Base-by-base conservation (phyloP, 2,113 vertebrate species). In the Corvus cornix region DNA sequence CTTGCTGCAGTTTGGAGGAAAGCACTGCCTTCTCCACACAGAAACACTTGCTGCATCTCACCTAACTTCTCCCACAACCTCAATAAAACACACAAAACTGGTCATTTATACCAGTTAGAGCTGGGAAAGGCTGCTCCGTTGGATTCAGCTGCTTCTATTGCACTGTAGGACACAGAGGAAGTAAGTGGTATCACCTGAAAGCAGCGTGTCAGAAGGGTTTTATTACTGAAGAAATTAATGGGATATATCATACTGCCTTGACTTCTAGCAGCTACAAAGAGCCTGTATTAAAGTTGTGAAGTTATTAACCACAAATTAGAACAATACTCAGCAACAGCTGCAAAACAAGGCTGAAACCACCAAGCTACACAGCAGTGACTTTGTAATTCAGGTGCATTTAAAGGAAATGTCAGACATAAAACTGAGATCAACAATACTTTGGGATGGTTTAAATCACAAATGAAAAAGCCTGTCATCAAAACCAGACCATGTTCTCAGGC, bases 111-210 rank as follows among this genome's bases (percentile, higher is more conserved):
- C 2, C 51, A 60, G 37, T 9, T 5, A 59, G 44, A 64, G 9
- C 41, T 2, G 69, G 64, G 2, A 0, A 21, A 41, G 76, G 55
- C 30, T 77, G 51, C 51, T 74, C 46, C 0, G 0, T 1, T 53
- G 48, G 33, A 91, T 69, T 68, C 87, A 73, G 44, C 30, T 66
- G 37, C 43, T 70, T 49, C 60, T 35, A 4, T 4, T 23, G 30
- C 1, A 2, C 44, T 75, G 62, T 1, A 72, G 69, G 74, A 76
- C 46, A 60, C 0, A 1, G 18, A 84, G 73, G 3, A 1, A 59
- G 62, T 37, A 87, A 56, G 0, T 52, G 23, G 7, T 4, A 59
- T 55, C 52, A 82, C 48, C 74, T 56, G 53, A 75, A 72, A 78
- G n/a, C 23, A 60, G 37, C 0, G 0, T 43, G 28, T 41, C 62